Conservation (phyloP, 2,888 invertebrate species). For the Oscheius sp. region DNA sequence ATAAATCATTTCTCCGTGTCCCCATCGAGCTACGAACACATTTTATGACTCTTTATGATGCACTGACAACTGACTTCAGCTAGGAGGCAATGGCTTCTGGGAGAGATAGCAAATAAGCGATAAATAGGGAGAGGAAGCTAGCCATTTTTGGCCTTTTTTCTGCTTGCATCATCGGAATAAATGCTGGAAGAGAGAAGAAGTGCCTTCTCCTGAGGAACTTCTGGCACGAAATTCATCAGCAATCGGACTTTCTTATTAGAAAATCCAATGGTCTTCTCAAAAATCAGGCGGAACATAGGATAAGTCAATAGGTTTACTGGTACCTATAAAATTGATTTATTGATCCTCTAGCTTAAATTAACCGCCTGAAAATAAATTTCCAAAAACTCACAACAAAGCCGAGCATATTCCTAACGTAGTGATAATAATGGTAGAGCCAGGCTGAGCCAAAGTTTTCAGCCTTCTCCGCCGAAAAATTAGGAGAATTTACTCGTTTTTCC, state of each 20-base stretch:
- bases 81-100: background rate
- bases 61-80: constrained; percentile 17
- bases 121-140: background rate
- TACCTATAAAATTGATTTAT: constrained; percentile 26
- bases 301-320: constrained; percentile 41
- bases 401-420: constrained; percentile 13
- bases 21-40: constrained; percentile 2
- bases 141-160: background rate
- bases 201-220: constrained; percentile 31
- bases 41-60: constrained; percentile 24
- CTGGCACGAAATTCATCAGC: constrained; percentile 48
- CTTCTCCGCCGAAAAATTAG: background rate
- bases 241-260: constrained; percentile 59
- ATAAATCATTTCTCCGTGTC: constrained; percentile 17
- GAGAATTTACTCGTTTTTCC: constrained; percentile 22
- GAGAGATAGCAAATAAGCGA: background rate
- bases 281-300: constrained; percentile 55
- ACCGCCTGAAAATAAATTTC: too few relatives aligned
- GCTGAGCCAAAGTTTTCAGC: constrained; percentile 11
- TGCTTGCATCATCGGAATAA: too few relatives aligned
- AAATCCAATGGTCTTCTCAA: constrained; percentile 64
- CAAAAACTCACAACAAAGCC: constrained; percentile 16
- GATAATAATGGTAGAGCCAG: constrained; percentile 26
- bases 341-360: too few relatives aligned
- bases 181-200: background rate